Evolutionary conservation across 2,113 vertebrate species (phyloP), one percentile per base, ranked within the genome.

Genomic region (Cranoglanis bouderius): DNA sequence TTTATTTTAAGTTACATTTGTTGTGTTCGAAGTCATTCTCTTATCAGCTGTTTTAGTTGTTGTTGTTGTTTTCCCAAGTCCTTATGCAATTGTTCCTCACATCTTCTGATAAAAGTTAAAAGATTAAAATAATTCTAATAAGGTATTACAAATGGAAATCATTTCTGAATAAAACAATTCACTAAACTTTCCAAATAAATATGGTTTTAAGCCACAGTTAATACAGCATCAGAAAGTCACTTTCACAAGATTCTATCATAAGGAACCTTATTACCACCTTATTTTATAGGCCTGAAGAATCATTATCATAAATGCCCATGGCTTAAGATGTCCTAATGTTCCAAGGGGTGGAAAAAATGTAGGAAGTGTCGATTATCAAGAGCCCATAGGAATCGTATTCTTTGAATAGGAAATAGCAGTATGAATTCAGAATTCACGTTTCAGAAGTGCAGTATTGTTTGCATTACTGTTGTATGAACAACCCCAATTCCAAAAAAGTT

Each of bases 171-270:
- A 18, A 6, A 21, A 59, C 21, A 24, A 59, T 59, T 59, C 19
- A 59, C 0, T 24, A 59, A 24, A 59, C 19, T 75, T 81, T 81
- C 88, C 84, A 90, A 89, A 93, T 92, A 83, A 90, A 90, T 92
- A 92, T 84, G 90, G 84, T 91, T 92, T 93, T 91, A 92, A 92
- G 83, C 86, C 91, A 87, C 91, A 92, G 92, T 93, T 87, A 93
- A 93, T 93, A 91, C 90, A 87, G 91, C 90, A 59, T 59, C 57
- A 59, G 89, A 92, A 93, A 94, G 93, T 75, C 91, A 90, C 92
- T 91, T 92, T 92, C 85, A 93, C 90, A 93, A 93, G 40, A 67
- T 84, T 91, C 91, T 87, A 88, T 90, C 92, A 92, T 91, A 63
- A 40, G 43, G 51, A 90, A 84, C 82, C 18, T 19, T 57, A 4